phyloP scores from a whole-genome alignment of 30 jellyfish, hydroid and myxozoan genomes.

The Cassiopea xamachana region DNA sequence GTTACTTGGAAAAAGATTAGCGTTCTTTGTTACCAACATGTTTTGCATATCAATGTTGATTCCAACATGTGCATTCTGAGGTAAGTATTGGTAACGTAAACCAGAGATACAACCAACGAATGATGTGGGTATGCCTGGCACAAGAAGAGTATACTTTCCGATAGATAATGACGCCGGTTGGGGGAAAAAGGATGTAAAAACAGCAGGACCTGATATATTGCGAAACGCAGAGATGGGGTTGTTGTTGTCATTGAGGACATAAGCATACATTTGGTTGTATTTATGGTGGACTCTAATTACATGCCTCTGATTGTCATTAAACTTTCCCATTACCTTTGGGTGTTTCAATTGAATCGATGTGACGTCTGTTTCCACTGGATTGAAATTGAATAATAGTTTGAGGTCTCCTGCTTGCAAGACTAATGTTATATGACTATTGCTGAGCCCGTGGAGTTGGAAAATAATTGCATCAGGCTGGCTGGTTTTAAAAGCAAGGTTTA shows the following conservation, averaged over 20 bases:
- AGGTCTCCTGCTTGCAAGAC: constrained; percentile 28
- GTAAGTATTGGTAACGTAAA: constrained; percentile 62
- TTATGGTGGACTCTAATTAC: constrained; percentile 68
- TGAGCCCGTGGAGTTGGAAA: constrained; percentile 56
- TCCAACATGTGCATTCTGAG: constrained; percentile 45
- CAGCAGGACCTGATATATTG: constrained; percentile 40
- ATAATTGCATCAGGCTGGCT: constrained; percentile 33
- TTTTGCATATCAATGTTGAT: constrained; percentile 53
- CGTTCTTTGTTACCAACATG: neutral
- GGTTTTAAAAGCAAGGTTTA: constrained; percentile 73
- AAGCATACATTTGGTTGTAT: constrained; percentile 51
- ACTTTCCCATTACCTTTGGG: constrained; percentile 43
- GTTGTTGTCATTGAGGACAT: constrained; percentile 60
- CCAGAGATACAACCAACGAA: constrained; percentile 78
- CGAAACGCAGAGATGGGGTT: constrained; percentile 35
- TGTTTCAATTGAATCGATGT: constrained; percentile 53
- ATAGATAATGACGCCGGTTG: constrained; percentile 27
- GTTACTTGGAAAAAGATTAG: neutral
- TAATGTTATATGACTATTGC: constrained; percentile 65
- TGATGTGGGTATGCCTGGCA: constrained; percentile 31
- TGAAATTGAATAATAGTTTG: constrained; percentile 55
- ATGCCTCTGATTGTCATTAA: constrained; percentile 67
- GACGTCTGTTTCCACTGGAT: constrained; percentile 34
- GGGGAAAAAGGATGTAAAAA: constrained; percentile 15
- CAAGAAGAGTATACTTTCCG: constrained; percentile 34